phyloP scores from a whole-genome alignment of 2,888 invertebrate species.

The Pristionchus fissidentatus region DNA sequence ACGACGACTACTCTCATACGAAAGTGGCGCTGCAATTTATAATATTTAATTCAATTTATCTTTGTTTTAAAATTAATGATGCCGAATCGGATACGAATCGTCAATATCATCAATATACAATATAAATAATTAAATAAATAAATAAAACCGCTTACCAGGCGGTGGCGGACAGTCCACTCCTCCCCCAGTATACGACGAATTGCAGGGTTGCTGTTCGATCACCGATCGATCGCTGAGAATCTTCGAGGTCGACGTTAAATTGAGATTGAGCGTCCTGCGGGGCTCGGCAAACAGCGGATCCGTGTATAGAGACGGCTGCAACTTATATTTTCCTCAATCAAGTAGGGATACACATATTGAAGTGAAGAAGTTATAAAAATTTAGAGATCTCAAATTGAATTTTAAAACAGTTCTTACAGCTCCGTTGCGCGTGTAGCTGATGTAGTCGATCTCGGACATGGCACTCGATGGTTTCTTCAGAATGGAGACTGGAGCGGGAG shows the following conservation, averaged over 20 bases:
- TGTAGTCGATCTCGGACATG: constrained; percentile 55
- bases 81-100: constrained; percentile 34
- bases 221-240: constrained; percentile 64
- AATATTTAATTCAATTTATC: not conserved
- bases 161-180: constrained; percentile 75
- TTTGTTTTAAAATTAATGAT: not conserved
- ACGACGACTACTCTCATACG: constrained; percentile 47
- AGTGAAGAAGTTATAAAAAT: not conserved
- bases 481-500: constrained; percentile 55
- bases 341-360: constrained; percentile 29
- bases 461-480: constrained; percentile 45
- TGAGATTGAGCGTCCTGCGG: constrained; percentile 48
- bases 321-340: constrained; percentile 2
- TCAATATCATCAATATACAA: not conserved
- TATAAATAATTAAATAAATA: not conserved
- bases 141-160: constrained; percentile 56
- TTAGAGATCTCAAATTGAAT: too few species aligned
- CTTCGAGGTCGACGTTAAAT: constrained; percentile 56
- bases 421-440: constrained; percentile 53
- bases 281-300: not conserved
- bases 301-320: constrained; percentile 4
- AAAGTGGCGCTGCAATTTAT: constrained; percentile 50
- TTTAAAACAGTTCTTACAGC: not conserved
- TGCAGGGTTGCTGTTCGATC: constrained; percentile 60
- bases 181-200: not conserved